These are phyloP conservation scores for Silurus lanzhouensis DNA, from an alignment of 2,797 vertebrate genomes.

Conservation along the genomic window DNA sequence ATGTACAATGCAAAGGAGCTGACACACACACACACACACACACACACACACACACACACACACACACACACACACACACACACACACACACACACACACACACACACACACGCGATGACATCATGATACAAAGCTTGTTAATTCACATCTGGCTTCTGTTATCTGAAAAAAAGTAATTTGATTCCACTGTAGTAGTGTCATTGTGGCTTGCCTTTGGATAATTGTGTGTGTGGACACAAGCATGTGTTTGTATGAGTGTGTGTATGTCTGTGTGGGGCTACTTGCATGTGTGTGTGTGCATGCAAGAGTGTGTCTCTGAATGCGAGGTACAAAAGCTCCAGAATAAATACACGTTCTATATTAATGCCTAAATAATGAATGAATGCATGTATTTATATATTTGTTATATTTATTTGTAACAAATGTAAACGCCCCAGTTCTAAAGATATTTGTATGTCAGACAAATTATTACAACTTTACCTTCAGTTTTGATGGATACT, in stretches of 20 bases:
- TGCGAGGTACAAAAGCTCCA: slow-evolving; percentile 25
- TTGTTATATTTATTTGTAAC: too few species aligned
- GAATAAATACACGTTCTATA: slow-evolving; percentile 7
- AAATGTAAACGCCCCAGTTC: background rate
- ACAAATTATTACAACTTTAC: background rate
- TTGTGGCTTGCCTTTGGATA: background rate
- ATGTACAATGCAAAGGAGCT: slow-evolving; percentile 3
- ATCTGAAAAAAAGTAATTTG: slow-evolving; percentile 14
- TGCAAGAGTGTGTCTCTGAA: slow-evolving; percentile 13
- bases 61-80: slow-evolving; percentile 12
- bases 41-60: slow-evolving; percentile 28
- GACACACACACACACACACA: slow-evolving; percentile 5
- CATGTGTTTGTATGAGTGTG: slow-evolving; percentile 20
- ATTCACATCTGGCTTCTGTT: slow-evolving; percentile 8
- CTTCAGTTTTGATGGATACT: background rate
- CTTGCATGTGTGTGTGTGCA: slow-evolving; percentile 6
- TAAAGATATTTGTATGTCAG: background rate
- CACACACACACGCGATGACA: background rate
- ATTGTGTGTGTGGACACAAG: background rate
- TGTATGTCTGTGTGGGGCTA: background rate
- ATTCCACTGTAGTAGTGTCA: background rate
- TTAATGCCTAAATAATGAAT: background rate
- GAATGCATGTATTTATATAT: background rate
- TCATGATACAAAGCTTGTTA: slow-evolving; percentile 14
- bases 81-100: slow-evolving; percentile 15